Conservation (phyloP, 2,113 vertebrate species). For the Cyphomyrus plagiostoma region DNA sequence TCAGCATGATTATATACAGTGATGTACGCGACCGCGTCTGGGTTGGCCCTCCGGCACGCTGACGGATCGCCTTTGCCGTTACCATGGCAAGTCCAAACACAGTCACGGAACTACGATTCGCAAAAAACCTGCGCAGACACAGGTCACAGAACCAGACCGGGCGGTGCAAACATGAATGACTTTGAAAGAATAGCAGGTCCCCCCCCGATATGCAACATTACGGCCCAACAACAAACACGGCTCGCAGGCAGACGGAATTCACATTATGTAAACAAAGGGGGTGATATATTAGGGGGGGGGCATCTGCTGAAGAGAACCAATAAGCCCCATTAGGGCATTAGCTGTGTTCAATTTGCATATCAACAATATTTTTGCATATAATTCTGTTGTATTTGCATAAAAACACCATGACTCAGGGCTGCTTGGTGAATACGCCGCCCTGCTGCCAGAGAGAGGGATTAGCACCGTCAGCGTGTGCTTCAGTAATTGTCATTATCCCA, state of each 20-base stretch:
- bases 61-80: neutral
- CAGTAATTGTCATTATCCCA: conserved; percentile 8
- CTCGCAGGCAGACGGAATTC: neutral
- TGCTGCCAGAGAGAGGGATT: neutral
- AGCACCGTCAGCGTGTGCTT: neutral
- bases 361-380: conserved; percentile 15
- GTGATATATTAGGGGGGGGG: neutral
- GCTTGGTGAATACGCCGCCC: neutral
- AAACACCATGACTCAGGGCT: neutral
- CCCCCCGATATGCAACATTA: neutral
- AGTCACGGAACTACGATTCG: neutral
- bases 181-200: neutral
- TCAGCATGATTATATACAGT: neutral
- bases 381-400: neutral
- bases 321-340: conserved; percentile 10
- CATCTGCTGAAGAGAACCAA: neutral
- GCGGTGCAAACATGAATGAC: neutral
- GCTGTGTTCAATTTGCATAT: conserved; percentile 10
- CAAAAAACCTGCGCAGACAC: neutral
- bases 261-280: neutral
- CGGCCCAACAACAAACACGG: neutral
- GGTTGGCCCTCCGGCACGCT: neutral
- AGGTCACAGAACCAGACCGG: neutral
- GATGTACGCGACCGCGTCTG: neutral
- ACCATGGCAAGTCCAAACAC: neutral